Evolutionary conservation across 2,113 vertebrate species (phyloP).

Genomic region (Leptobrachium ailaonicum): DNA sequence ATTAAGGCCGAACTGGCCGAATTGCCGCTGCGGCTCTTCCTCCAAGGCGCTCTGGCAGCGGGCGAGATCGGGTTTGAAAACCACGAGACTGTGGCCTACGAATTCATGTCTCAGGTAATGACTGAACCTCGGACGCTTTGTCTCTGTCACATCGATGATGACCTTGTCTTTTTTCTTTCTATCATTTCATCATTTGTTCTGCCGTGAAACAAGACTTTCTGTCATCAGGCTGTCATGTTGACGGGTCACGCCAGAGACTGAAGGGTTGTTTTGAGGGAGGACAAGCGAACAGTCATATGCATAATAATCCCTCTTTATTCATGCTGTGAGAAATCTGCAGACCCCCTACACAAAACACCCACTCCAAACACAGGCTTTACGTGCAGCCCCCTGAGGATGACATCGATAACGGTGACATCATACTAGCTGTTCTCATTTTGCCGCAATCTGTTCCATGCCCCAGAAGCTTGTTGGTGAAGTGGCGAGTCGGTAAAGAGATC

Average conservation of each 20-base stretch:
- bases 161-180: not conserved
- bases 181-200: slow-evolving; percentile 5
- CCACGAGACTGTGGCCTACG: slow-evolving; percentile 96
- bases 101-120: slow-evolving; percentile 97
- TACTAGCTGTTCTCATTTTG: too few species aligned
- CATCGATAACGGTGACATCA: too few species aligned
- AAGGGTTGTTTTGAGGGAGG: not conserved
- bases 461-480: too few species aligned
- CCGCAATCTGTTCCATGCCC: too few species aligned
- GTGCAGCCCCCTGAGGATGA: too few species aligned
- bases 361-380: too few species aligned
- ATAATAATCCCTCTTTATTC: too few species aligned
- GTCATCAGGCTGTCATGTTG: not conserved
- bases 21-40: slow-evolving; percentile 90
- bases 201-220: slow-evolving; percentile 1
- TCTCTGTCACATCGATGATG: slow-evolving; percentile 6
- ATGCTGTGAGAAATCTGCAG: too few species aligned
- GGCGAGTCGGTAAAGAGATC: too few species aligned
- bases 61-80: slow-evolving; percentile 98
- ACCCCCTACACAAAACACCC: too few species aligned
- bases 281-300: not conserved
- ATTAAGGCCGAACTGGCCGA: slow-evolving; percentile 97
- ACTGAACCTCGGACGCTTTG: not conserved
- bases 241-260: not conserved
- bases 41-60: slow-evolving; percentile 93